These are phyloP conservation scores for Allophyes oxyacanthae DNA, from an alignment of 2,888 invertebrate genomes.

Conservation along the genomic window DNA sequence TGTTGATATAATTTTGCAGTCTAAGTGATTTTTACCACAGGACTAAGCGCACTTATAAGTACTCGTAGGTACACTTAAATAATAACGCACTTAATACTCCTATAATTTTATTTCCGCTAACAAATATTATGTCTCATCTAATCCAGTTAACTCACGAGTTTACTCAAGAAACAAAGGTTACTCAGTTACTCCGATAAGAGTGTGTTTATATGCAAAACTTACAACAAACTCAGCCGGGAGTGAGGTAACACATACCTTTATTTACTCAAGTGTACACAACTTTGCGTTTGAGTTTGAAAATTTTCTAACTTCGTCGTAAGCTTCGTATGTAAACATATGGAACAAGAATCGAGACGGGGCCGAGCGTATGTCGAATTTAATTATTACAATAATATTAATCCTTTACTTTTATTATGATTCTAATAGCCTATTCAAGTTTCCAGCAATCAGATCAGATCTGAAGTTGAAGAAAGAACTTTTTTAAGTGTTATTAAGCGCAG, in stretches of 20 bases:
- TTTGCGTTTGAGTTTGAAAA: slow-evolving; percentile 58
- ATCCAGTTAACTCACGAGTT: slow-evolving; percentile 23
- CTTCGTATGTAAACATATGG: slow-evolving; percentile 28
- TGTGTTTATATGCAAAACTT: slow-evolving; percentile 39
- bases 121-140: background rate
- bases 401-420: too few species aligned
- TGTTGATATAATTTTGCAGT: too few species aligned
- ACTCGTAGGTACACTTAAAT: too few species aligned
- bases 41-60: too few species aligned
- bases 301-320: slow-evolving; percentile 51
- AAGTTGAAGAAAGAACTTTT: too few species aligned
- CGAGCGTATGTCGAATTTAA: background rate
- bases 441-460: too few species aligned
- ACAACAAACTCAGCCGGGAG: slow-evolving; percentile 25
- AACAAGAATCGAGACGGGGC: background rate
- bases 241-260: slow-evolving; percentile 51
- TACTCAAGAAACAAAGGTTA: slow-evolving; percentile 27
- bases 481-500: too few species aligned
- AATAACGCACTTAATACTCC: too few species aligned
- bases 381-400: too few species aligned
- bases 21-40: too few species aligned
- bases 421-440: too few species aligned
- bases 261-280: slow-evolving; percentile 58
- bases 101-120: too few species aligned
- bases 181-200: slow-evolving; percentile 40